These are phyloP conservation scores for Actias luna DNA, from an alignment of 2,888 invertebrate species.

Conservation along the genomic window DNA sequence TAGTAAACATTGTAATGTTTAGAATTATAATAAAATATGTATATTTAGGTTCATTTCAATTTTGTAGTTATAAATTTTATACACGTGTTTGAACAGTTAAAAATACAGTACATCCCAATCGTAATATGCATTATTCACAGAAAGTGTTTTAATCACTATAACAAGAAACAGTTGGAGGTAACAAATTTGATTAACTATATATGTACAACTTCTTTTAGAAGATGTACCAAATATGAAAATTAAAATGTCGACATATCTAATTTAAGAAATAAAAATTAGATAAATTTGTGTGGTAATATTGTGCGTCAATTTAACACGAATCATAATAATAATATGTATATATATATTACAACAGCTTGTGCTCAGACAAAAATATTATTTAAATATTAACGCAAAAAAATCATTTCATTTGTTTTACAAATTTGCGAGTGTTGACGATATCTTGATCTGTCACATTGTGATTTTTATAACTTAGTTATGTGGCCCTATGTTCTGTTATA, in stretches of 20 bases:
- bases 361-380: conserved; percentile 5
- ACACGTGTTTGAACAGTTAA: background rate
- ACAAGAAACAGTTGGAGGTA: conserved; percentile 9
- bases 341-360: conserved; percentile 1
- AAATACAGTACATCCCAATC: background rate
- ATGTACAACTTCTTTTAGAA: conserved; percentile 27
- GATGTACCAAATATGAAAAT: conserved; percentile 23
- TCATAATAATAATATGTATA: background rate
- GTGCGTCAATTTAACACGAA: conserved; percentile 8
- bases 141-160: background rate
- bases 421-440: no score
- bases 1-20: conserved; percentile 20
- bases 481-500: no score
- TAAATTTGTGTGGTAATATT: conserved; percentile 8
- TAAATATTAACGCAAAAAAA: no score
- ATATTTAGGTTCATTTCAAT: background rate
- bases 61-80: background rate
- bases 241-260: conserved; percentile 8
- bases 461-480: no score
- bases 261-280: background rate
- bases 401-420: no score
- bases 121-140: background rate
- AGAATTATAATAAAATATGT: background rate
- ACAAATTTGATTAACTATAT: conserved; percentile 18
- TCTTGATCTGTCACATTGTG: no score